Percentiles rank a stretch among this genome's conserved stretches.
Evolutionary conservation across 1,140 invertebrate species (phyloP).

Genomic region (Dolichoris vasculosae): DNA sequence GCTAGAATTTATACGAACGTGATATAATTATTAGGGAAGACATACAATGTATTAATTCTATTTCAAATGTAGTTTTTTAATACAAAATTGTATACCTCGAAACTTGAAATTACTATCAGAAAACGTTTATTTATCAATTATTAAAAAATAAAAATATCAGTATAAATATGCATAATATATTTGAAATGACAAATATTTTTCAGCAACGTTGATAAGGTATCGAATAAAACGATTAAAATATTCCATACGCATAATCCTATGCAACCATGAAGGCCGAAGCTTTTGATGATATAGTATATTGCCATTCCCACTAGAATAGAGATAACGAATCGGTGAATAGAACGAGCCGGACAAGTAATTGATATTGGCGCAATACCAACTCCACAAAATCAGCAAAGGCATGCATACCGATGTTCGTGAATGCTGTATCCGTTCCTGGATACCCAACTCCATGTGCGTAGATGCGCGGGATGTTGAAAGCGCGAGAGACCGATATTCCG

Average conservation of each 20-base stretch:
- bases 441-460: not conserved
- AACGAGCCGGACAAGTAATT: conserved; percentile 61
- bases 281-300: conserved; percentile 5
- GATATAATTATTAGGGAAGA: too few species aligned
- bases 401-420: not conserved
- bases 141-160: too few species aligned
- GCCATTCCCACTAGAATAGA: conserved; percentile 53
- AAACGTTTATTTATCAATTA: too few species aligned
- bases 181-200: too few species aligned
- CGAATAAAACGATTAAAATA: not conserved
- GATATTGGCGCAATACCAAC: conserved; percentile 62
- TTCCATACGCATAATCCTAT: not conserved
- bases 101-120: too few species aligned
- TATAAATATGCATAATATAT: too few species aligned
- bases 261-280: not conserved
- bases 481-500: conserved; percentile 60
- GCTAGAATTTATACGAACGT: too few species aligned
- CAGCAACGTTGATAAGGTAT: too few species aligned
- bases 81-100: too few species aligned
- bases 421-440: not conserved
- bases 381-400: conserved; percentile 38
- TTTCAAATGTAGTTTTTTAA: too few species aligned
- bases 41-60: too few species aligned
- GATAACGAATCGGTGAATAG: conserved; percentile 52
- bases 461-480: not conserved